Percentiles rank a stretch among this genome's conserved stretches.
These are phyloP conservation scores for Chloropsis cyanopogon DNA, from an alignment of 2,113 vertebrate species.

Conservation along the genomic window DNA sequence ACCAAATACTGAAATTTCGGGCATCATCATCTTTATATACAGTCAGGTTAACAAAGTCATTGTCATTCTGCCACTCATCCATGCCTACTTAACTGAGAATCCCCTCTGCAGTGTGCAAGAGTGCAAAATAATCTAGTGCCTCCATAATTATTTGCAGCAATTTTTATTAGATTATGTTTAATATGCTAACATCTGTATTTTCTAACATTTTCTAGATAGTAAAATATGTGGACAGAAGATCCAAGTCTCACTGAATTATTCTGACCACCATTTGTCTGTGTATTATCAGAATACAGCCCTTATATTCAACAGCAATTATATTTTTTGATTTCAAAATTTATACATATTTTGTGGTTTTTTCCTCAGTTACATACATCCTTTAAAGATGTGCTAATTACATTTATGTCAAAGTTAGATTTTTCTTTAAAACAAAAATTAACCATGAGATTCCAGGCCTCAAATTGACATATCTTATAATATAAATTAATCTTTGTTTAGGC, in stretches of 20 bases:
- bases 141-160: conserved; percentile 26
- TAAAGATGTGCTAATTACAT: background rate
- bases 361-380: background rate
- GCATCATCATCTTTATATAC: conserved; percentile 50
- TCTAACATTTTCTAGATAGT: conserved; percentile 14
- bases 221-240: background rate
- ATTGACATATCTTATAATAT: background rate
- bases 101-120: background rate
- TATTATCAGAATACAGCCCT: background rate
- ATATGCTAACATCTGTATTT: conserved; percentile 8
- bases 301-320: background rate
- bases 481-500: background rate
- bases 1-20: conserved; percentile 60
- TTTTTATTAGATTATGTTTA: conserved; percentile 29
- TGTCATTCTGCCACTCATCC: conserved; percentile 54
- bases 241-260: conserved; percentile 5
- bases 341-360: background rate
- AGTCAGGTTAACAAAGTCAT: conserved; percentile 65
- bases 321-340: background rate
- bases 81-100: conserved; percentile 24
- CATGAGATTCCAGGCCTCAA: background rate
- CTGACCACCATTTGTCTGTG: background rate
- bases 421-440: background rate
- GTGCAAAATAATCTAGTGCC: background rate
- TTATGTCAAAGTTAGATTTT: background rate